Base-by-base conservation (phyloP, 2,797 vertebrate genomes). In the Neosalanx taihuensis region DNA sequence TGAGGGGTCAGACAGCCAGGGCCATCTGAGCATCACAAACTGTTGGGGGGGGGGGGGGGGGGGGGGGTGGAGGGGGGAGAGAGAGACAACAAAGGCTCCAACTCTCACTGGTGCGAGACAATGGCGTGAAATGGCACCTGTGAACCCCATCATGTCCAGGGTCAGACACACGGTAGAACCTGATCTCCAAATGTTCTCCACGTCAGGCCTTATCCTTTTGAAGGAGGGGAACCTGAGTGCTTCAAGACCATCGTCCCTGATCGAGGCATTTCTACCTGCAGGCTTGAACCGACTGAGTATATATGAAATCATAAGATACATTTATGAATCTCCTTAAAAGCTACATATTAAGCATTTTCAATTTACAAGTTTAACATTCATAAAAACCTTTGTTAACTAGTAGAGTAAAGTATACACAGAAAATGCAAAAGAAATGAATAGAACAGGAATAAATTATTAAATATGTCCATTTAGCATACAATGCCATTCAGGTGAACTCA, bases 391-490 rank as follows among this genome's bases (percentile, higher is more conserved):
- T 46, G 26, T 12, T 67, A 71, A 72, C 82, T 78, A 76, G 74
- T 87, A 86, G 77, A 76, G 73, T 87, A 86, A 86, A 87, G 88
- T 87, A 80, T 84, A 77, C 80, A 77, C 80, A 83, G 72, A 82
- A 81, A 84, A 81, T 76, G n/a, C 10, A 56, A 31, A 64, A 30
- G 9, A 73, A 71, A 74, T 60, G 35, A 59, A 70, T 37, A 86
- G 59, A 75, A 80, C 65, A 74, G 75, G 23, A 73, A 88, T 87
- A 86, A 88, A 87, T 89, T 84, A 84, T 83, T 83, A 86, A 85
- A 88, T 89, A 88, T 80, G 81, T 84, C 81, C 46, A 85, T 81
- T 84, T 79, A 85, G 85, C 78, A 87, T 88, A 88, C 72, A 78
- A 77, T 78, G 75, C 85, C 83, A 86, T 83, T 76, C 53, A 71